These are phyloP conservation scores for Leptodactylus fuscus DNA, from an alignment of 2,113 vertebrate species.

Conservation along the genomic window DNA sequence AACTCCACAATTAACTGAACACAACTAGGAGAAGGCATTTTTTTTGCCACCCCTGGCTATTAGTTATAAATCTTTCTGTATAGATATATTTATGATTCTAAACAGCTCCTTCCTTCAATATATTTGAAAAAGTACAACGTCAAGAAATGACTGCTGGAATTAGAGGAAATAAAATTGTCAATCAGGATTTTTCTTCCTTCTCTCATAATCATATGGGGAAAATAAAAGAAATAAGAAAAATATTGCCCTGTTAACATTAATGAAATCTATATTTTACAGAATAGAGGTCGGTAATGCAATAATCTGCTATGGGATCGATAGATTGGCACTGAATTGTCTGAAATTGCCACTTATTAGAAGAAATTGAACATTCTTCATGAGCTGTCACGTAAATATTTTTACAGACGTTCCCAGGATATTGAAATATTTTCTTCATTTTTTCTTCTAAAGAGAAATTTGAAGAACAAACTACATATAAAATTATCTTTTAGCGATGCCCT, in stretches of 20 bases:
- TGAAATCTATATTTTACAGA: conserved; percentile 33
- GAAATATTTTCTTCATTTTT: conserved; percentile 4
- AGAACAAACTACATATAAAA: background rate
- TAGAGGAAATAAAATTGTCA: background rate
- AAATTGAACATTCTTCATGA: background rate
- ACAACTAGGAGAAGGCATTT: background rate
- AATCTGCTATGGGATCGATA: background rate
- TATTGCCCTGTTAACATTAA: background rate
- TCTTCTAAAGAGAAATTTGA: background rate
- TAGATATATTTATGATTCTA: conserved; percentile 55
- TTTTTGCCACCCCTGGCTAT: conserved; percentile 21
- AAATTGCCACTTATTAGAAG: background rate
- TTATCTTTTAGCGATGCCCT: background rate
- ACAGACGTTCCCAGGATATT: background rate
- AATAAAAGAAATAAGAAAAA: conserved; percentile 6
- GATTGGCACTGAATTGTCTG: conserved; percentile 3
- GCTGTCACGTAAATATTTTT: conserved; percentile 19
- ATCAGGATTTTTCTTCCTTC: background rate
- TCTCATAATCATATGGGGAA: background rate
- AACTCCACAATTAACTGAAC: conserved; percentile 30
- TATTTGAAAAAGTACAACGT: conserved; percentile 4
- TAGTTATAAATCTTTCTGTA: conserved; percentile 41
- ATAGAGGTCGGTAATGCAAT: background rate
- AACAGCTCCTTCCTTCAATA: conserved; percentile 1
- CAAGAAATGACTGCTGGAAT: conserved; percentile 11